Conservation (phyloP, 1,140 invertebrate genomes). For the Trichonephila inaurata region DNA sequence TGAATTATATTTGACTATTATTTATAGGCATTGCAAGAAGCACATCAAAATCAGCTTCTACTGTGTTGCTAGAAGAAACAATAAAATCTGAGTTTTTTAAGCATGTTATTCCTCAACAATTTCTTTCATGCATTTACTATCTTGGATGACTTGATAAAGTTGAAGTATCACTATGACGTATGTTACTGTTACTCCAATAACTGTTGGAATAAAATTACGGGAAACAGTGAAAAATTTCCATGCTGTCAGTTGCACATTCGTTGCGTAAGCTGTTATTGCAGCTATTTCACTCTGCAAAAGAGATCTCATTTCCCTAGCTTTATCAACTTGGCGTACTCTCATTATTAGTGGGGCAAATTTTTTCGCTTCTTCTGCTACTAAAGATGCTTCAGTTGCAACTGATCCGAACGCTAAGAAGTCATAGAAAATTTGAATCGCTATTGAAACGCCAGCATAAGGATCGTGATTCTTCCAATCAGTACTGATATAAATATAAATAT, state of each 20-base stretch:
- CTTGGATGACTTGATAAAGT: constrained; percentile 43
- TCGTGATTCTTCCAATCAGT: neutral
- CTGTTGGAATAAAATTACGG: constrained; percentile 46
- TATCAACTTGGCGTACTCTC: neutral
- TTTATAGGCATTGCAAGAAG: too few species aligned
- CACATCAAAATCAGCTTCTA: too few species aligned
- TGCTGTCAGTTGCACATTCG: constrained; percentile 51
- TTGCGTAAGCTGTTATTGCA: neutral
- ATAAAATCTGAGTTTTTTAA: too few species aligned
- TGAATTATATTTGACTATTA: too few species aligned
- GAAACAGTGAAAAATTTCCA: constrained; percentile 66
- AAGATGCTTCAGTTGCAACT: constrained; percentile 42
- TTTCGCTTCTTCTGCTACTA: constrained; percentile 54
- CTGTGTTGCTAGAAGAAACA: too few species aligned
- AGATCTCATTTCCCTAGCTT: neutral
- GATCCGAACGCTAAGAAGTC: constrained; percentile 65
- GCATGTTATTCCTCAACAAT: neutral
- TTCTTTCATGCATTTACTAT: constrained; percentile 40
- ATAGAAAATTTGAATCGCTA: constrained; percentile 28
- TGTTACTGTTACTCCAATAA: constrained; percentile 52
- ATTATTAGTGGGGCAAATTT: neutral
- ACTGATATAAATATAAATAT: constrained; percentile 51
- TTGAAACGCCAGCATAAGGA: neutral
- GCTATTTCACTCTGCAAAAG: constrained; percentile 34
- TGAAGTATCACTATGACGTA: constrained; percentile 67